These are phyloP conservation scores for Anthopleura xanthogrammica DNA, from an alignment of 92 coral and sea anemone genomes.

Conservation along the genomic window DNA sequence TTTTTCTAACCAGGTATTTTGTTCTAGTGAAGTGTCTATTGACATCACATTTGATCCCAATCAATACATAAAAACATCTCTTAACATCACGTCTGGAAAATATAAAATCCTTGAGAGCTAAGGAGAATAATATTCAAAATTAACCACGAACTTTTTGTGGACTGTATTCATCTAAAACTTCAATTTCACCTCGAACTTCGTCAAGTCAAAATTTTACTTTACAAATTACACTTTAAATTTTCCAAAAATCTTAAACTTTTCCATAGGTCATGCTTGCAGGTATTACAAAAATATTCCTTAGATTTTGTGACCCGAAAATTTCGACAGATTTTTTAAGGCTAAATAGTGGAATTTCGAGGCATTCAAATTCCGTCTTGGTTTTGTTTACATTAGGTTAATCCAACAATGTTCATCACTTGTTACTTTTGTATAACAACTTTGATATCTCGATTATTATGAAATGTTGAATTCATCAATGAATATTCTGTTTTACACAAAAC, in stretches of 20 bases:
- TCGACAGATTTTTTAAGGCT: background rate
- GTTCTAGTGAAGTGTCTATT: background rate
- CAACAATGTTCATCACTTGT: slow-evolving; percentile 1
- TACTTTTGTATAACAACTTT: background rate
- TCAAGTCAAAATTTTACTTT: background rate
- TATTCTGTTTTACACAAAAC: no score
- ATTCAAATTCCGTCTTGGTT: background rate
- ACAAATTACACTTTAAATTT: no score
- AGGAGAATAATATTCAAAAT: background rate
- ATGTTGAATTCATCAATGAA: no score
- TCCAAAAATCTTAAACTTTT: background rate
- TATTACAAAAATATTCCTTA: background rate
- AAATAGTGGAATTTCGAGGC: background rate
- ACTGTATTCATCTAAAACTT: background rate
- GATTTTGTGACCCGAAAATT: background rate
- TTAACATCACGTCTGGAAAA: background rate
- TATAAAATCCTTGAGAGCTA: background rate
- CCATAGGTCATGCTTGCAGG: background rate
- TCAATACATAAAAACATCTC: background rate
- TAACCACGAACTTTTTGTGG: background rate
- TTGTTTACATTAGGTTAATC: slow-evolving; percentile 5
- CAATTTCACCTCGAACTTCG: background rate
- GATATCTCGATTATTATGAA: no score
- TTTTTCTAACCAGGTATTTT: background rate
- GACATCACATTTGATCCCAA: background rate